Percentiles rank a stretch among this genome's conserved stretches.
Evolutionary conservation across 2,113 vertebrate species (phyloP).

Genomic region (Epinephelus moara): DNA sequence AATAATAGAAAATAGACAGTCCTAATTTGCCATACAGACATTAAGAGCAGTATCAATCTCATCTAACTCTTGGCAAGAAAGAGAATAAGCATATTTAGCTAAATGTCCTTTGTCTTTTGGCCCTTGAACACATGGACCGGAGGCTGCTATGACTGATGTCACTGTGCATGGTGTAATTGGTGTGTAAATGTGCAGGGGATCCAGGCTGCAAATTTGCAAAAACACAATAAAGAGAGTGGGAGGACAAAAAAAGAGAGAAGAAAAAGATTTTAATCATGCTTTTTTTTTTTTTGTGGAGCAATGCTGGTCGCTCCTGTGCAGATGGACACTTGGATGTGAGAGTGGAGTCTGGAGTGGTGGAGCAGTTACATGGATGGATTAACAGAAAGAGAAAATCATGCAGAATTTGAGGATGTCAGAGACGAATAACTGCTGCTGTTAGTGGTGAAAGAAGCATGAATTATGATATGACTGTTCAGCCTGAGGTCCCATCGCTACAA

Average conservation of each 20-base stretch:
- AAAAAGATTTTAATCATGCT: constrained; percentile 22
- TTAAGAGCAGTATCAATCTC: too few species aligned
- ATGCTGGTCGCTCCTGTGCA: constrained; percentile 36
- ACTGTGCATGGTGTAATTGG: not conserved
- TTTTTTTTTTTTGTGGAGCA: not conserved
- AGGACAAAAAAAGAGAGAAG: not conserved
- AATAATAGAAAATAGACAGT: constrained; percentile 5
- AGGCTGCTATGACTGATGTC: not conserved
- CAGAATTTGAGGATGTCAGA: constrained; percentile 21
- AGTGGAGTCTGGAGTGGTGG: constrained; percentile 1
- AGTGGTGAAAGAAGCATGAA: constrained; percentile 29
- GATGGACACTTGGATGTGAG: constrained; percentile 45
- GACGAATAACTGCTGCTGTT: constrained; percentile 22
- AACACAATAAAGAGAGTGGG: constrained; percentile 6
- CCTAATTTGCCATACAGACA: not conserved
- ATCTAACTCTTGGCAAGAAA: too few species aligned
- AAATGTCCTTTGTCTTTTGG: too few species aligned
- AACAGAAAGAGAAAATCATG: constrained; percentile 36
- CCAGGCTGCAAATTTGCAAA: constrained; percentile 9
- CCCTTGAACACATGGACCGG: too few species aligned
- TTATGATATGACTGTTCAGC: constrained; percentile 36
- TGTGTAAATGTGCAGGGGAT: constrained; percentile 14
- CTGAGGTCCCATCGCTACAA: constrained; percentile 22
- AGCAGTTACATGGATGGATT: constrained; percentile 55
- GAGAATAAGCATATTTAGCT: too few species aligned